Percentiles rank a stretch among this genome's conserved stretches.
These are phyloP conservation scores for Engraulis encrasicolus DNA, from an alignment of 2,113 vertebrate species.

Conservation along the genomic window DNA sequence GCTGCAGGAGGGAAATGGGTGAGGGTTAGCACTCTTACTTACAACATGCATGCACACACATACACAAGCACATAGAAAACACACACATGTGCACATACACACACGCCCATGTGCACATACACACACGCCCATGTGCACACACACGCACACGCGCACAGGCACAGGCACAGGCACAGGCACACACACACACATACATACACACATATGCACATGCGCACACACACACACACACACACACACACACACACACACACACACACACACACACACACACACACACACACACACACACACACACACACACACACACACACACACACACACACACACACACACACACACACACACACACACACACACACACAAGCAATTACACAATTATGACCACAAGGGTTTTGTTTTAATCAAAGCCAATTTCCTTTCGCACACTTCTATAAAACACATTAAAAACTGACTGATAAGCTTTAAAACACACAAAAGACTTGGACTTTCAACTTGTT, in stretches of 20 bases:
- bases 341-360: constrained; percentile 16
- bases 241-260: neutral
- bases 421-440: neutral
- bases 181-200: neutral
- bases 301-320: neutral
- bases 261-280: neutral
- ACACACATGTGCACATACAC: neutral
- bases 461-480: neutral
- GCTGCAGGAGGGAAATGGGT: constrained; percentile 52
- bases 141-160: neutral
- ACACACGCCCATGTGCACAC: constrained; percentile 21
- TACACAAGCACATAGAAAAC: neutral
- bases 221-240: constrained; percentile 31
- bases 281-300: constrained; percentile 31
- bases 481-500: neutral
- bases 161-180: neutral
- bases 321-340: neutral
- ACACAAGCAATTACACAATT: neutral
- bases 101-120: neutral
- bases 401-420: neutral
- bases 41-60: constrained; percentile 22
- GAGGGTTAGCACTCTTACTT: constrained; percentile 54
- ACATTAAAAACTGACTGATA: neutral
- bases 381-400: neutral
- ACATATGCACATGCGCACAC: neutral